Evolutionary conservation across 2,113 vertebrate genomes (phyloP).

Genomic region (Antechinus stuartii): DNA sequence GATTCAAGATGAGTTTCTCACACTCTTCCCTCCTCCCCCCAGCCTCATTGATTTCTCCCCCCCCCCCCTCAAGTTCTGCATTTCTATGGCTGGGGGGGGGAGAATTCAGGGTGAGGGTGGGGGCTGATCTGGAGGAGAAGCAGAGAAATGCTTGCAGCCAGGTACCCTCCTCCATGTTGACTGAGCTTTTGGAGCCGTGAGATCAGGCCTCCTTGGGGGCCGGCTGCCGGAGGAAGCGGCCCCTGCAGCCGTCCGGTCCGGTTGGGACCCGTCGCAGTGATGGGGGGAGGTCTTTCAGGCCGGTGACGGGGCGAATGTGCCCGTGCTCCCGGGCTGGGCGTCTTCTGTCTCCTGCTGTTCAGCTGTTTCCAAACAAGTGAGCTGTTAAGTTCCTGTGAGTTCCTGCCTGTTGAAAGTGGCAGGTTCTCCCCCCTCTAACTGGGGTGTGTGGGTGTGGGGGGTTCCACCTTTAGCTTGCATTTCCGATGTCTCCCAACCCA

Average conservation of each 20-base stretch:
- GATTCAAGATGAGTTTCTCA: conserved; percentile 74
- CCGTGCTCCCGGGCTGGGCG: conserved; percentile 11
- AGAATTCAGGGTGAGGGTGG: not conserved
- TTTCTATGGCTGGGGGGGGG: conserved; percentile 31
- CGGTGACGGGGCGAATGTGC: conserved; percentile 69
- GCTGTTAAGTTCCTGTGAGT: conserved; percentile 43
- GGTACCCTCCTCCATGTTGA: conserved; percentile 76
- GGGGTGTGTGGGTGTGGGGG: not conserved
- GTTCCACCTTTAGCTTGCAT: not conserved
- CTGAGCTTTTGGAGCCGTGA: conserved; percentile 74
- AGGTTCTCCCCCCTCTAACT: not conserved
- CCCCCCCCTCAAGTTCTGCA: not conserved
- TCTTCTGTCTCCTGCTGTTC: conserved; percentile 63
- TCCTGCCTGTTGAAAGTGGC: not conserved
- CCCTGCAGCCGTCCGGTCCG: conserved; percentile 69
- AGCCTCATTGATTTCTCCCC: not conserved
- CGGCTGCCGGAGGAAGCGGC: conserved; percentile 69
- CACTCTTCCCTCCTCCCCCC: conserved; percentile 55
- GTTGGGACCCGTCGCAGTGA: conserved; percentile 64
- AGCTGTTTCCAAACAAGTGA: conserved; percentile 69
- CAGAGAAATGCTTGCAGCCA: conserved; percentile 68
- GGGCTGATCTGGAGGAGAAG: conserved; percentile 43
- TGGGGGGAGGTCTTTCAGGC: conserved; percentile 71
- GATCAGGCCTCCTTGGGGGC: conserved; percentile 68
- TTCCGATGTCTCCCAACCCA: not conserved